Evolutionary conservation across 2,113 vertebrate genomes (phyloP).

Genomic region (Platichthys stellatus): DNA sequence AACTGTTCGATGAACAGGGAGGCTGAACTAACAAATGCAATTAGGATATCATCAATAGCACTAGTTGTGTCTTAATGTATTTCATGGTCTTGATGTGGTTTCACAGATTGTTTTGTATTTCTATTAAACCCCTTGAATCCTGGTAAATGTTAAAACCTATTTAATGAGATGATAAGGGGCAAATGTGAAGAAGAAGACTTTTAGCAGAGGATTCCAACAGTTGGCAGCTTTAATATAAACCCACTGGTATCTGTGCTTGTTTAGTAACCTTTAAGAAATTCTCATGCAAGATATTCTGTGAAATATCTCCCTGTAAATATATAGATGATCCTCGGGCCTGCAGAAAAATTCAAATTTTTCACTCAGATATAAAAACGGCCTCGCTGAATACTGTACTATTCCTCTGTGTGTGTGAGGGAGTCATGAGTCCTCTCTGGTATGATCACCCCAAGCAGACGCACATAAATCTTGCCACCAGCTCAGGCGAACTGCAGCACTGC

Average conservation of each 20-base stretch:
- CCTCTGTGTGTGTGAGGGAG: slow-evolving; percentile 14
- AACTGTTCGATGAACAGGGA: not conserved
- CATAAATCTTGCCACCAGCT: slow-evolving; percentile 27
- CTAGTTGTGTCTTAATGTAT: not conserved
- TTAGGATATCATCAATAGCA: not conserved
- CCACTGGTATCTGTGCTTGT: not conserved
- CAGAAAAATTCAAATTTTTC: slow-evolving; percentile 5
- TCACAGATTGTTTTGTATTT: not conserved
- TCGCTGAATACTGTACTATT: slow-evolving; percentile 12
- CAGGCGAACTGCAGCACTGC: slow-evolving; percentile 54
- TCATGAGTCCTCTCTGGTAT: slow-evolving; percentile 24
- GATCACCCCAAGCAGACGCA: slow-evolving; percentile 35
- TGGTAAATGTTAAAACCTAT: not conserved
- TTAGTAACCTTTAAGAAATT: not conserved
- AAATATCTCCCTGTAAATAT: not conserved
- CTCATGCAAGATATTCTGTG: slow-evolving; percentile 3
- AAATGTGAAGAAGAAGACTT: not conserved
- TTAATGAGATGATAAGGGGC: not conserved
- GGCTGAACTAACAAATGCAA: not conserved
- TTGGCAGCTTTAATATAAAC: not conserved
- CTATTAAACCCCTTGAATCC: not conserved
- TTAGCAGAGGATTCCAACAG: too few relatives aligned
- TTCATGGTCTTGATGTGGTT: not conserved
- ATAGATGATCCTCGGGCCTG: not conserved
- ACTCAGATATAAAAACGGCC: slow-evolving; percentile 20